These are phyloP conservation scores for Elysia crispata DNA, from an alignment of 2,888 invertebrate genomes.

Conservation along the genomic window DNA sequence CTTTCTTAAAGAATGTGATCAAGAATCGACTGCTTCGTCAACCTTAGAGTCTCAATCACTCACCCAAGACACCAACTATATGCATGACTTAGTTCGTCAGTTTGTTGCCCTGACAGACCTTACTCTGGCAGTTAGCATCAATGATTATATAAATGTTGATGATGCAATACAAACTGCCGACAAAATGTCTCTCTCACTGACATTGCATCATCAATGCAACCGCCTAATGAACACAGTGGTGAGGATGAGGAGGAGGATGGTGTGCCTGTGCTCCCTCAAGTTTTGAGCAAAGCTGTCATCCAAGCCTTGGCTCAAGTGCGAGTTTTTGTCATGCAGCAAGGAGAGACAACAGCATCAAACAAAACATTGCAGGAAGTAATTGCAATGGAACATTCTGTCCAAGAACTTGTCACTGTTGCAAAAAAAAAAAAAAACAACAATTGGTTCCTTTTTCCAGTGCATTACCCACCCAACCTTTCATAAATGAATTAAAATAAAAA, in stretches of 20 bases:
- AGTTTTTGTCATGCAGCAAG: neutral
- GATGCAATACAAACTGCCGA: neutral
- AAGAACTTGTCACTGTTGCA: no score
- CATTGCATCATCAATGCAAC: neutral
- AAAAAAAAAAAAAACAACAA: no score
- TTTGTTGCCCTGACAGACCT: neutral
- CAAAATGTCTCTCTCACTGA: neutral
- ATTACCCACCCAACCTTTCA: no score
- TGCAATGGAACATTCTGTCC: no score
- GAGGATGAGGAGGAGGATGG: neutral
- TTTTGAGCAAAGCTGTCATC: neutral
- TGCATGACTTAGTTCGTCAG: neutral
- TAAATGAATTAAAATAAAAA: no score
- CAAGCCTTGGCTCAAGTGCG: neutral
- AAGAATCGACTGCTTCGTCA: neutral
- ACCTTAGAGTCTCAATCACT: neutral
- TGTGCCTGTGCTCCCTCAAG: neutral
- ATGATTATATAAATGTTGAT: neutral
- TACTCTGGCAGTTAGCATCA: neutral
- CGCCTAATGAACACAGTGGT: neutral
- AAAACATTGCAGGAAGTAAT: no score
- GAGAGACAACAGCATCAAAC: neutral
- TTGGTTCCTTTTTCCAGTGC: no score
- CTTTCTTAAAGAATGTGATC: neutral
- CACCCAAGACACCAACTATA: neutral